Percentiles rank a stretch among this genome's conserved stretches.
Evolutionary conservation across 2,113 vertebrate genomes (phyloP).

Genomic region (Suricata suricatta): DNA sequence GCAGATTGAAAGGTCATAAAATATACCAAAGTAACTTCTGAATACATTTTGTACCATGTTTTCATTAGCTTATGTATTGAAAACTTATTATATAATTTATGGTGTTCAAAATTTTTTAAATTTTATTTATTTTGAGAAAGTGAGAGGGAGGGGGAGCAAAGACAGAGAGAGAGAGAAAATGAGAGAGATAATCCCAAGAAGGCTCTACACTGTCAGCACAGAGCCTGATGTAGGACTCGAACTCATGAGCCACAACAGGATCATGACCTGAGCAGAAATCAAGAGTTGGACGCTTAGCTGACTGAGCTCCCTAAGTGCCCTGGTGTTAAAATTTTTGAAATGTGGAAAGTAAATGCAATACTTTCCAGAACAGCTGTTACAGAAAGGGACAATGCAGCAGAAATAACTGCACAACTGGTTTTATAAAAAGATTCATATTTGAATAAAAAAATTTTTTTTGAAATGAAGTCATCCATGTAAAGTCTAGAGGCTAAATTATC

Average conservation of each 20-base stretch:
- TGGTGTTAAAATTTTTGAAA: neutral
- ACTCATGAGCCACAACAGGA: no score
- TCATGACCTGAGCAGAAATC: no score
- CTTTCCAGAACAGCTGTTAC: conserved; percentile 11
- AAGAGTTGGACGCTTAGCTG: no score
- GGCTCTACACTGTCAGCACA: no score
- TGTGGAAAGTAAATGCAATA: neutral
- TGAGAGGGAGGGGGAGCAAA: no score
- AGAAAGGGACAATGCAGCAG: neutral
- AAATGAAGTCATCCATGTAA: neutral
- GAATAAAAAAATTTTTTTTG: neutral
- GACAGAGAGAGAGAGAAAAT: no score
- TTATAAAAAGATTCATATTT: neutral
- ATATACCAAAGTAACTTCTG: neutral
- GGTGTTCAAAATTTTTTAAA: neutral
- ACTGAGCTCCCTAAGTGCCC: no score
- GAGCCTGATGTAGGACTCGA: no score
- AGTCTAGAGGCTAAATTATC: neutral
- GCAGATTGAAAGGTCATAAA: neutral
- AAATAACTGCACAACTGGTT: neutral
- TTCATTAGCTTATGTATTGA: neutral
- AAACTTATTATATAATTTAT: neutral
- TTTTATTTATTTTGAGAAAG: no score
- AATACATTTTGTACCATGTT: neutral
- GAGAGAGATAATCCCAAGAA: no score